phyloP scores from a whole-genome alignment of 2,888 invertebrate genomes.

The Nephrocerus scutellatus region DNA sequence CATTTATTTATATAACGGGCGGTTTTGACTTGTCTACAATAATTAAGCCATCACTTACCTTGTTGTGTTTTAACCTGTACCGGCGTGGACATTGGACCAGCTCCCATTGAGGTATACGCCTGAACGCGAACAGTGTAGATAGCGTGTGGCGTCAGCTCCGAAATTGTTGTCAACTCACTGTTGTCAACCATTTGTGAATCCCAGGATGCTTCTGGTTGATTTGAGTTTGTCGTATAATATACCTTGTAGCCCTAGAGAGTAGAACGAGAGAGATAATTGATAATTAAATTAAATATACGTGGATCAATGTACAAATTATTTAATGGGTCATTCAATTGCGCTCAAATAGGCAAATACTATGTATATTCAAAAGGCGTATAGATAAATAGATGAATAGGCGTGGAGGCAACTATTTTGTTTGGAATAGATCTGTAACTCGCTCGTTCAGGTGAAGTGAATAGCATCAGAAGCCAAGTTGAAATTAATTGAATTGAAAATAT shows the following conservation, averaged over 20 bases:
- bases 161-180: slow-evolving; percentile 85
- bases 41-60: slow-evolving; percentile 53
- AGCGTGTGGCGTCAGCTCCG: slow-evolving; percentile 81
- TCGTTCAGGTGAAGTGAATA: too few relatives aligned
- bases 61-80: slow-evolving; percentile 97
- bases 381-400: too few relatives aligned
- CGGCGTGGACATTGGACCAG: slow-evolving; percentile 90
- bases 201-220: slow-evolving; percentile 83
- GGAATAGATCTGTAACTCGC: too few relatives aligned
- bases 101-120: slow-evolving; percentile 89
- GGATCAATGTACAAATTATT: neutral
- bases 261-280: slow-evolving; percentile 3
- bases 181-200: slow-evolving; percentile 89
- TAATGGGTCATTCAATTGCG: too few relatives aligned
- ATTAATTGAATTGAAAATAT: too few relatives aligned
- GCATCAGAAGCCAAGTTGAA: too few relatives aligned
- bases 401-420: too few relatives aligned
- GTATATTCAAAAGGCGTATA: too few relatives aligned
- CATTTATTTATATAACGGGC: too few relatives aligned
- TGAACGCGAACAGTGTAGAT: slow-evolving; percentile 93
- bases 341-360: too few relatives aligned
- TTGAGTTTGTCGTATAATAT: slow-evolving; percentile 87
- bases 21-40: slow-evolving; percentile 18
- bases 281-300: slow-evolving; percentile 14
- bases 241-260: slow-evolving; percentile 84